Evolutionary conservation across 2,888 invertebrate genomes (phyloP).

Genomic region (Heliothis peltigera): DNA sequence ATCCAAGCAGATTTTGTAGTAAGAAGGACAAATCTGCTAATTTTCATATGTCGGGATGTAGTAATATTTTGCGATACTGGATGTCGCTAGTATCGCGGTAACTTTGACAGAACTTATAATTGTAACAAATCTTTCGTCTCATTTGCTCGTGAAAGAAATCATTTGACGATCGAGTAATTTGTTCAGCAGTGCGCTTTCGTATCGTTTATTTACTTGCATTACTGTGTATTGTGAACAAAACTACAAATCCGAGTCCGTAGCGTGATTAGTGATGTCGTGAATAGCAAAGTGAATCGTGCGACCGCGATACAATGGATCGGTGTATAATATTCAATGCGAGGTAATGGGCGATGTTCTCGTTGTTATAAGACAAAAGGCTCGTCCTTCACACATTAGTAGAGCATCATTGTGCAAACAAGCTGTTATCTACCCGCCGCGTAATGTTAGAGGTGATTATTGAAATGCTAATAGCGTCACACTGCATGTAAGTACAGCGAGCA

Average conservation of each 20-base stretch:
- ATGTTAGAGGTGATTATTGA: conserved; percentile 86
- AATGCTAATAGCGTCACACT: conserved; percentile 81
- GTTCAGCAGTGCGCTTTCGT: conserved; percentile 46
- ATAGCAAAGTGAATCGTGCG: conserved; percentile 59
- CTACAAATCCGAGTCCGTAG: conserved; percentile 26
- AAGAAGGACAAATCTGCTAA: background rate
- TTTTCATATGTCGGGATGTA: too few species aligned
- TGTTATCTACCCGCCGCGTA: conserved; percentile 82
- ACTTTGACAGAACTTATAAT: conserved; percentile 60
- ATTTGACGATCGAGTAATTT: conserved; percentile 36
- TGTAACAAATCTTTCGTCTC: conserved; percentile 31
- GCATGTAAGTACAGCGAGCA: conserved; percentile 83
- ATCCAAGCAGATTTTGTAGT: background rate
- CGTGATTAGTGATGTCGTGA: conserved; percentile 54
- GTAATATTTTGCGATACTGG: conserved; percentile 31
- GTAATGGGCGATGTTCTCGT: conserved; percentile 82
- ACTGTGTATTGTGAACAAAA: conserved; percentile 48
- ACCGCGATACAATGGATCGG: conserved; percentile 68
- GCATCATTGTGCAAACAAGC: conserved; percentile 86
- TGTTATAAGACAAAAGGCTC: conserved; percentile 83
- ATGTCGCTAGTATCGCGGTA: conserved; percentile 51
- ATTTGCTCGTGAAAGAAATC: conserved; percentile 35
- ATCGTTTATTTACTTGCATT: conserved; percentile 44
- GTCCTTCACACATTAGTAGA: conserved; percentile 88
- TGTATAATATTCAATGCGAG: conserved; percentile 76